Evolutionary conservation across 2,113 vertebrate genomes (phyloP), one percentile per base, ranked within the genome.

Genomic region (Osmerus eperlanus): DNA sequence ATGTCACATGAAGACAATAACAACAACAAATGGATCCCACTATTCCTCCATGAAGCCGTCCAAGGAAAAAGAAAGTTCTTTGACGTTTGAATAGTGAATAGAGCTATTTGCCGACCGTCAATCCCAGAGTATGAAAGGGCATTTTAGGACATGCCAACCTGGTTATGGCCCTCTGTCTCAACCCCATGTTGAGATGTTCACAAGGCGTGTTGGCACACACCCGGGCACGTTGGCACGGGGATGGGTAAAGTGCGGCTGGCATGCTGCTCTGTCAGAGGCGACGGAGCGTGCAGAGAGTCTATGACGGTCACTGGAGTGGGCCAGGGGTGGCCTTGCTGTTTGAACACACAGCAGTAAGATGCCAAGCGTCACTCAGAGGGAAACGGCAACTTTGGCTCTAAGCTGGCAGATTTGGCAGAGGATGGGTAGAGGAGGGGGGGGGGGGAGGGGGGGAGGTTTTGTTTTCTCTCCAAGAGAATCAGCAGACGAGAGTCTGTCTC

Each of bases 311-410:
- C 62, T n/a, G 62, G 64, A 23, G 19, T 4, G 4, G 19, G 19
- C 7, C 7, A 21, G 51, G 11, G 36, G 36, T 47, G 32, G 64
- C 36, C 3, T 1, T 23, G 64, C 64, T 9, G 64, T 21, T n/a
- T 4, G 64, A 65, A 51, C 64, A 21, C 32, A 14, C 58, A 47
- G 41, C 23, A n/a, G 18, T 3, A 56, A 51, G 41, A 65, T 65
- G 64, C 64, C 64, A 65, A 47, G 6, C 47, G 64, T 65, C 64
- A 47, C 9, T 60, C 58, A 60, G 18, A 21, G n/a, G 21, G 18
- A 60, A 13, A n/a, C 19, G 18, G 64, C 18, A 65, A 47, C 64
- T 65, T 65, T 65, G 36, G 63, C 36, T 18, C 3, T 29, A 16
- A 65, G 29, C 41, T 65, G 64, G 36, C 36, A 47, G n/a, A 32